Percentiles rank a stretch among this genome's conserved stretches.
These are phyloP conservation scores for Desmophyllum pertusum DNA, from an alignment of 92 coral and sea anemone species.

Conservation along the genomic window DNA sequence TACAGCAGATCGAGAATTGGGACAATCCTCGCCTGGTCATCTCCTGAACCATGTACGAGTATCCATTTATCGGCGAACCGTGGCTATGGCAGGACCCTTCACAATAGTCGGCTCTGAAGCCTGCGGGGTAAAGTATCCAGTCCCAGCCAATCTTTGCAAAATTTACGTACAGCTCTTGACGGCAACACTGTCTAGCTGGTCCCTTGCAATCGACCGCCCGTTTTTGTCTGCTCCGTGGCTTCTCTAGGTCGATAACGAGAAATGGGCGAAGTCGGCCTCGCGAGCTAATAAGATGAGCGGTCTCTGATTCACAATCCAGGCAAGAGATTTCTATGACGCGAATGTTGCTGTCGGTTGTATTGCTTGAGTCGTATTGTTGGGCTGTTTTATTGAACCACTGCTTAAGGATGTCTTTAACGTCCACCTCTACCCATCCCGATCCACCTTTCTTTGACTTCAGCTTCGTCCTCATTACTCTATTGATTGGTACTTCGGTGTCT, in stretches of 20 bases:
- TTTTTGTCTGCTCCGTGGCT: conserved; percentile 28
- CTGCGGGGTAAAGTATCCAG: conserved; percentile 70
- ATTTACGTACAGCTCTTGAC: conserved; percentile 58
- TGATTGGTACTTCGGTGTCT: background rate
- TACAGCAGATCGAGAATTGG: conserved; percentile 64
- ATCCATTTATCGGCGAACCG: conserved; percentile 27
- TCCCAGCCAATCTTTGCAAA: conserved; percentile 73
- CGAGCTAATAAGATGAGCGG: conserved; percentile 41
- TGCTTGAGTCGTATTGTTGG: conserved; percentile 28
- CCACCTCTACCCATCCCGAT: conserved; percentile 23
- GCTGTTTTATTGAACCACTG: conserved; percentile 54
- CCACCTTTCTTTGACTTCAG: conserved; percentile 29
- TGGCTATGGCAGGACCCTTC: conserved; percentile 64
- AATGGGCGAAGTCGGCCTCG: conserved; percentile 64
- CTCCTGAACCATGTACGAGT: conserved; percentile 56
- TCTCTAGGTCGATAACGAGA: conserved; percentile 58
- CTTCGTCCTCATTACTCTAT: background rate
- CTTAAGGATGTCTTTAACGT: conserved; percentile 22
- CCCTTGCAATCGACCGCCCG: conserved; percentile 49
- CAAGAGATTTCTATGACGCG: conserved; percentile 58
- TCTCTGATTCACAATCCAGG: conserved; percentile 43
- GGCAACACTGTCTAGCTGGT: conserved; percentile 50
- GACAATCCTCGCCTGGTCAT: conserved; percentile 1
- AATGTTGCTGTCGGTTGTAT: background rate
- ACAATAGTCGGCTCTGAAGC: conserved; percentile 72